Evolutionary conservation across 2,888 invertebrate species (phyloP).

Genomic region (Oxycera nigricornis): DNA sequence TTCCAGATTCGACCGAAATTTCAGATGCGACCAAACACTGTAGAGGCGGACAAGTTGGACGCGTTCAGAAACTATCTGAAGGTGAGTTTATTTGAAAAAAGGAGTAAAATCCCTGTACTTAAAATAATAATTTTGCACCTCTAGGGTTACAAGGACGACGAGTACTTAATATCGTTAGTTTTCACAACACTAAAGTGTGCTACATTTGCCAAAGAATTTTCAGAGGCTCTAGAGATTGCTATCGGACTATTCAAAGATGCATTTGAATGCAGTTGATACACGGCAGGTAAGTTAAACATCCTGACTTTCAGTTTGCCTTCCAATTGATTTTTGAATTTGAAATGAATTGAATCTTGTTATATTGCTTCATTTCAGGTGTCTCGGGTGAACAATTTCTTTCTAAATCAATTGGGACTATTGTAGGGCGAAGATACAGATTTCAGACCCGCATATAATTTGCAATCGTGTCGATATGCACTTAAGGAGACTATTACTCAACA

Average conservation of each 20-base stretch:
- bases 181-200: slow-evolving; percentile 60
- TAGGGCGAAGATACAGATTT: slow-evolving; percentile 57
- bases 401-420: slow-evolving; percentile 58
- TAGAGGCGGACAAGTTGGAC: slow-evolving; percentile 55
- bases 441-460: slow-evolving; percentile 55
- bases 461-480: slow-evolving; percentile 58
- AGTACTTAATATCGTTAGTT: slow-evolving; percentile 57
- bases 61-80: slow-evolving; percentile 56
- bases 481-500: slow-evolving; percentile 53
- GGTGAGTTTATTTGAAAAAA: slow-evolving; percentile 49
- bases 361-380: slow-evolving; percentile 51
- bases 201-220: slow-evolving; percentile 55
- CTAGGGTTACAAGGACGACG: slow-evolving; percentile 54
- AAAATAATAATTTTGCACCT: slow-evolving; percentile 50
- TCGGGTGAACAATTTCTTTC: slow-evolving; percentile 58
- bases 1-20: no score
- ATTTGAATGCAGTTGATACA: slow-evolving; percentile 56
- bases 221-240: slow-evolving; percentile 56
- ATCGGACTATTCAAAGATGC: slow-evolving; percentile 55
- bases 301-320: background rate
- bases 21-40: no score
- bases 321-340: background rate
- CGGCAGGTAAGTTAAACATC: slow-evolving; percentile 50
- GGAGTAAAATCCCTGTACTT: no score
- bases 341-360: no score